phyloP scores from a whole-genome alignment of 2,888 invertebrate species.

The Erynnis tages region DNA sequence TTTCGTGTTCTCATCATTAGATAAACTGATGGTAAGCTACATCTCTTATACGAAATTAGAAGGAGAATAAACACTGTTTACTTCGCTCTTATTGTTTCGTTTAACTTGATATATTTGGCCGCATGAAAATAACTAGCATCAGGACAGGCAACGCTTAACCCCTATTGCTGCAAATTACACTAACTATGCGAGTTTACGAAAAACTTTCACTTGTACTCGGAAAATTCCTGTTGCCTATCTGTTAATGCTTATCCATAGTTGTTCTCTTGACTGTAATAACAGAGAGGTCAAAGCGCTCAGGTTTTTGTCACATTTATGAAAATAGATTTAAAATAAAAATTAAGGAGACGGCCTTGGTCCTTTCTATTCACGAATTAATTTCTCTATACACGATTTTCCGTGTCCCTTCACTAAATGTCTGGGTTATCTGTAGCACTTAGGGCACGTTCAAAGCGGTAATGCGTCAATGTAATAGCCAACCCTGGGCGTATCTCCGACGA shows the following conservation, averaged over 20 bases:
- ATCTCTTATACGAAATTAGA: constrained; percentile 18
- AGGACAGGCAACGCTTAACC: constrained; percentile 33
- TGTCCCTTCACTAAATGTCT: constrained; percentile 9
- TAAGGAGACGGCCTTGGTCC: background rate
- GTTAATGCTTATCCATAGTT: too few species aligned
- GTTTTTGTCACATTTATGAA: too few species aligned
- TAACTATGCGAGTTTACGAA: background rate
- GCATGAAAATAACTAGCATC: constrained; percentile 30
- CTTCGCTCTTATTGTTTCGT: constrained; percentile 21
- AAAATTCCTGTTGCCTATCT: too few species aligned
- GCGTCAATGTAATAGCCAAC: constrained; percentile 34
- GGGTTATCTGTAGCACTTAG: constrained; percentile 5
- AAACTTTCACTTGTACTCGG: background rate
- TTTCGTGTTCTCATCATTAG: constrained; percentile 22
- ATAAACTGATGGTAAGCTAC: constrained; percentile 21
- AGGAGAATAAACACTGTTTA: constrained; percentile 10
- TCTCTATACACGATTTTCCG: background rate
- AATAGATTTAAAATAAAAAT: too few species aligned
- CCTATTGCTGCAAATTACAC: constrained; percentile 33
- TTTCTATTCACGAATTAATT: background rate
- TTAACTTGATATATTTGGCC: constrained; percentile 20
- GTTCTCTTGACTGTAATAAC: too few species aligned
- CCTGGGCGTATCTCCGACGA: constrained; percentile 36
- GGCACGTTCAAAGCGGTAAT: constrained; percentile 19
- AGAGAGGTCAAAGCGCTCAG: too few species aligned